Base-by-base conservation (phyloP, 1,140 invertebrate species). In the Aphis gossypii region DNA sequence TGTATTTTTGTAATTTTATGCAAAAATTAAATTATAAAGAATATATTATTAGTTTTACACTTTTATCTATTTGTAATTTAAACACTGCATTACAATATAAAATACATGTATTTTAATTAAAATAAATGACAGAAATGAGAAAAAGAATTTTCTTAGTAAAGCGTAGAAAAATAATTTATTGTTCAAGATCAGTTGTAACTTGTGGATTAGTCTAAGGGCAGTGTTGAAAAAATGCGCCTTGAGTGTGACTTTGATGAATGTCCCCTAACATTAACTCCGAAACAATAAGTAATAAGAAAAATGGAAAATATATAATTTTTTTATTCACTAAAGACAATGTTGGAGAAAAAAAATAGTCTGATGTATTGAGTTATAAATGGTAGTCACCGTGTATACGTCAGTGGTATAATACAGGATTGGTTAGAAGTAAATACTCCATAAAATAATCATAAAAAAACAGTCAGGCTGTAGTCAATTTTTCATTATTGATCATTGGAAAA, bases 191-290 rank as follows among this genome's bases (percentile, higher is more conserved):
- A 84, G 83, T 84, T 38, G 83, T 84, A 84, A 48, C 60, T 44
- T 41, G 48, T 38, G 82, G 48, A 92, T 92, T 92, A 84, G 82
- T 23, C 23, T 7, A 11, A 41, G 92, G 48, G 23, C n/a, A 83
- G 60, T 83, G n/a, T 11, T 83, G 46, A 48, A 25, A 1, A 18
- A n/a, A 35, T 86, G 86, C 30, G 44, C 38, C 11, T 38, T 20
- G 82, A 41, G 48, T 38, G 38, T 84, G 92, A 93, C 92, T 93
- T 93, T 93, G 92, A 93, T 93, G 46, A 44, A 93, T 93, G 82
- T 84, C 23, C 82, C 25, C 41, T 35, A 51, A 6, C 46, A 93
- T 86, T 93, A 93, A 84, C 2, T 84, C 23, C 1, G 35, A 35
- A 54, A 93, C 76, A 92, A 92, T 92, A 51, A 21, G 25, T 38